Evolutionary conservation across 1,140 invertebrate species (phyloP).

Genomic region (Meloidogyne chitwoodi): DNA sequence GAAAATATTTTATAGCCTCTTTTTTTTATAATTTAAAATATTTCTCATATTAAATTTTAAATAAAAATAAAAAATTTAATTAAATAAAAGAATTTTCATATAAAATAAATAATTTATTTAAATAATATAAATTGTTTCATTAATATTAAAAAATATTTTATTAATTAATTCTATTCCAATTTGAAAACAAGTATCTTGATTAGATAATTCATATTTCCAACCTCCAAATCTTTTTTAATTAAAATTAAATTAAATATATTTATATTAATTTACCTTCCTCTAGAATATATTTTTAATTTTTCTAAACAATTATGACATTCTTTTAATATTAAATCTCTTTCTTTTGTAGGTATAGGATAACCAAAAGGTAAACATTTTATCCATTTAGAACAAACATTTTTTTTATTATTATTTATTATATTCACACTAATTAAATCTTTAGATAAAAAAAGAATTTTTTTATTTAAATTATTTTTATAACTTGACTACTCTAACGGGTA

Average conservation of each 20-base stretch:
- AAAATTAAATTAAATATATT: neutral
- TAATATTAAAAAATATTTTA: constrained; percentile 9
- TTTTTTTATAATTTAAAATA: too few relatives aligned
- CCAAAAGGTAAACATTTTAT: constrained; percentile 30
- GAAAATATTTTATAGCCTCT: too few relatives aligned
- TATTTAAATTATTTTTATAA: neutral
- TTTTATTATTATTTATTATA: constrained; percentile 21
- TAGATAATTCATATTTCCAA: constrained; percentile 48
- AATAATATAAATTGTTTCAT: constrained; percentile 9
- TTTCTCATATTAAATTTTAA: neutral
- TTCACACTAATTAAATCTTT: constrained; percentile 26
- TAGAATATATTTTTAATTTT: constrained; percentile 36
- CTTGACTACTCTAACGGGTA: too few relatives aligned
- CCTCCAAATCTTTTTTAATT: constrained; percentile 34
- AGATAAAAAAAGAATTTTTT: too few relatives aligned
- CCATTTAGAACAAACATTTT: constrained; percentile 31
- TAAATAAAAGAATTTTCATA: neutral
- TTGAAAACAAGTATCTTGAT: constrained; percentile 43
- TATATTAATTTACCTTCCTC: constrained; percentile 32
- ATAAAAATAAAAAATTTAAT: neutral
- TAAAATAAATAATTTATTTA: neutral
- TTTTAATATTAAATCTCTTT: constrained; percentile 28
- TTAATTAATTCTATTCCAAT: constrained; percentile 29
- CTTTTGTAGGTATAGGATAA: constrained; percentile 41
- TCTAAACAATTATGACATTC: constrained; percentile 23